Conservation (phyloP, 2,113 vertebrate genomes). For the Piprites chloris region DNA sequence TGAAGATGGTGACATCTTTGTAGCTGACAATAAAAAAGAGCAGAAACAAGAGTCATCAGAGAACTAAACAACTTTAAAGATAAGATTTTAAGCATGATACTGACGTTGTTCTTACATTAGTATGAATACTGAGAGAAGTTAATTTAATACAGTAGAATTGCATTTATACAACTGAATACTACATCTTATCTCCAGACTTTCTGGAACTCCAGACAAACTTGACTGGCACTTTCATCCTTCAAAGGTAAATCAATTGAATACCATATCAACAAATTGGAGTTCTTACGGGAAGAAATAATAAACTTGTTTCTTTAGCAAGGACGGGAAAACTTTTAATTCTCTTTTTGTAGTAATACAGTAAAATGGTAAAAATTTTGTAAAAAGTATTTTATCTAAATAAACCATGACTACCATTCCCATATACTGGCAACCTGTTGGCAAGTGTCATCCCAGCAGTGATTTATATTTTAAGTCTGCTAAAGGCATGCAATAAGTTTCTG, state of each 20-base stretch:
- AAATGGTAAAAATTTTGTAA: not conserved
- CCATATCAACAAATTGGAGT: not conserved
- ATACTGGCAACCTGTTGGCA: not conserved
- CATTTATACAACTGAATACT: not conserved
- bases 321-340: not conserved
- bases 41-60: not conserved
- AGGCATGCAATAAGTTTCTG: not conserved
- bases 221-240: not conserved
- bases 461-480: not conserved
- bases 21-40: not conserved
- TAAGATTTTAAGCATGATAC: not conserved
- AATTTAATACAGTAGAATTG: conserved; percentile 30
- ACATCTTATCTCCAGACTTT: conserved; percentile 46
- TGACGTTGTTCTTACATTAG: not conserved
- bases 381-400: not conserved
- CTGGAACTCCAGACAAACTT: not conserved
- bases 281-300: conserved; percentile 16
- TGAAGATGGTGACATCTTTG: not conserved
- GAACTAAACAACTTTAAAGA: not conserved
- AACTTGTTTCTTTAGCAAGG: not conserved
- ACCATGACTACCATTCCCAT: not conserved
- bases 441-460: not conserved
- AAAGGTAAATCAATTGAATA: conserved; percentile 23
- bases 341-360: not conserved
- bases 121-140: not conserved